These are phyloP conservation scores for Myotis lucifugus DNA, from an alignment of 2,113 vertebrate species.

Conservation along the genomic window DNA sequence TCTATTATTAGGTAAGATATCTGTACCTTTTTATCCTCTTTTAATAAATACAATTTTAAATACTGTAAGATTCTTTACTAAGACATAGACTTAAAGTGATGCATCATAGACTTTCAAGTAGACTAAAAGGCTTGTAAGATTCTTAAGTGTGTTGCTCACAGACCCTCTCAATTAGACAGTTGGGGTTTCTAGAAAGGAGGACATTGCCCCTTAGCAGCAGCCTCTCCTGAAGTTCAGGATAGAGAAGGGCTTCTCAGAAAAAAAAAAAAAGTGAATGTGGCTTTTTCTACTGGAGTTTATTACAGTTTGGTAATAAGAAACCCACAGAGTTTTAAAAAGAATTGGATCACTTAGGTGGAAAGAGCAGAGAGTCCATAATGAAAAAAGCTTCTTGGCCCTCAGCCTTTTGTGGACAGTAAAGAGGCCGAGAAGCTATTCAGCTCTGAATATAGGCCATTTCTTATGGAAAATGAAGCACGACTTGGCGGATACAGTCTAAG, in stretches of 20 bases:
- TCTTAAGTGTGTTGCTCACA: background rate
- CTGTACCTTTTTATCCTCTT: background rate
- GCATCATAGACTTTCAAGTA: background rate
- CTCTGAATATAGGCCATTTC: background rate
- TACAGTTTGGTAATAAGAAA: constrained; percentile 26
- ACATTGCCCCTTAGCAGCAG: background rate
- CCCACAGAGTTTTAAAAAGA: background rate
- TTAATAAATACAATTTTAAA: background rate
- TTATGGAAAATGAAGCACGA: background rate
- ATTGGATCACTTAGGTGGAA: background rate
- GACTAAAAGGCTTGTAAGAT: background rate
- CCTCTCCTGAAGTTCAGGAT: background rate
- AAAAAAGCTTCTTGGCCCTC: background rate
- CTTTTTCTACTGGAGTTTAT: constrained; percentile 2
- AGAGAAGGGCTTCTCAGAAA: background rate
- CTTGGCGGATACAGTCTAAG: background rate
- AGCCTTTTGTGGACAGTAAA: background rate
- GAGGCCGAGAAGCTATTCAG: background rate
- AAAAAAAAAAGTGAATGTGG: background rate
- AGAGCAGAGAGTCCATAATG: background rate
- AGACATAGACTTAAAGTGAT: background rate
- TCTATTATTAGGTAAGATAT: too few relatives aligned
- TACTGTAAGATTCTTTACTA: background rate
- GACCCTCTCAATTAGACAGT: background rate
- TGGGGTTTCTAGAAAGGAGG: background rate